Percentiles rank a stretch among this genome's conserved stretches.
Conservation (phyloP, 2,113 vertebrate species). For the Clarias gariepinus region DNA sequence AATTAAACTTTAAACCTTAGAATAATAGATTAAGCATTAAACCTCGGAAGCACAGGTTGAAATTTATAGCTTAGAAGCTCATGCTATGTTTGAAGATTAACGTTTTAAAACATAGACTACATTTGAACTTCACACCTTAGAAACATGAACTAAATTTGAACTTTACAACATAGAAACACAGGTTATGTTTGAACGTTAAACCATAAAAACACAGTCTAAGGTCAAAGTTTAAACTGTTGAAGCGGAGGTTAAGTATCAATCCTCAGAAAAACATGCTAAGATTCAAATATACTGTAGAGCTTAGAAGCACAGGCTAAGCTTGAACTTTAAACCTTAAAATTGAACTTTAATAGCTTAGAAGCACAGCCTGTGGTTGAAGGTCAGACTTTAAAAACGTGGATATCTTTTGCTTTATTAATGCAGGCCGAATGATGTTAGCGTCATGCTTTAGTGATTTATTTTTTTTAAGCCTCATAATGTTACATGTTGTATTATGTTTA, state of each 20-base stretch:
- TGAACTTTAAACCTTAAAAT: not conserved
- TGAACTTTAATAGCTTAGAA: not conserved
- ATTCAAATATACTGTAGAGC: not conserved
- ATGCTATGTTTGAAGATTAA: not conserved
- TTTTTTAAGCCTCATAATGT: not conserved
- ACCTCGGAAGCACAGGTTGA: not conserved
- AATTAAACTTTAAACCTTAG: not conserved
- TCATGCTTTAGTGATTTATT: not conserved
- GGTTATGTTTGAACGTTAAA: not conserved
- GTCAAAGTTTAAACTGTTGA: not conserved
- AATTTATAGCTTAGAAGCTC: not conserved
- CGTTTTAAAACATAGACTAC: not conserved
- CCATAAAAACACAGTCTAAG: not conserved
- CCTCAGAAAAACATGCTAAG: not conserved
- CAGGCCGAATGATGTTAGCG: not conserved
- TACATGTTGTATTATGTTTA: slow-evolving; percentile 25
- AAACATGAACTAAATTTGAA: not conserved
- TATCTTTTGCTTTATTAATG: slow-evolving; percentile 6
- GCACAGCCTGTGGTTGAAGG: not conserved
- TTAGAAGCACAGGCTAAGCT: not conserved
- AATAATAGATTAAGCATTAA: too few species aligned
- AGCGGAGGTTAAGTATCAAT: not conserved
- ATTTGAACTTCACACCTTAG: not conserved
- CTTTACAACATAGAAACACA: not conserved
- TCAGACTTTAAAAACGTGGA: not conserved